Evolutionary conservation across 2,888 invertebrate species (phyloP), one percentile per base, ranked within the genome.

Genomic region (Syrista parreyssii): DNA sequence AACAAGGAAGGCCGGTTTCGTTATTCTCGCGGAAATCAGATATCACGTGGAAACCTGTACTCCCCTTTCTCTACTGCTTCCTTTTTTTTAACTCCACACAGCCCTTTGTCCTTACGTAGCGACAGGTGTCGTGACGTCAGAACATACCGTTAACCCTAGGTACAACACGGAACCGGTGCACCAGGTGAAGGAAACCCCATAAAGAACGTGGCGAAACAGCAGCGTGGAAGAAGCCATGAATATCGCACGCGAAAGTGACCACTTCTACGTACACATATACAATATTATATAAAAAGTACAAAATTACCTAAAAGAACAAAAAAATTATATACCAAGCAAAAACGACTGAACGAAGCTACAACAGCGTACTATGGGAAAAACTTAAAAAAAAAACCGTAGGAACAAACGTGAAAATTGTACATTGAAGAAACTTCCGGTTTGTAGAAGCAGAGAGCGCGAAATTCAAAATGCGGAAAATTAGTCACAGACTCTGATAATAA

Each of bases 71-170:
- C 68, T 73, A 68, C 32, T 73, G 33, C 40, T 74, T 69, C 30
- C 34, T n/a, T 76, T 68, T 81, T 82, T 80, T 81, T 73, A 40
- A 55, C 23, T 23, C 23, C 23, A 34, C 79, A 82, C 85, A 84
- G 85, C 88, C 88, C 88, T 88, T 89, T 84, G 86, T 86, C 81
- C 82, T 55, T 76, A 76, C 81, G 81, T 82, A 81, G 83, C 85
- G 87, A 88, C 90, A 90, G 89, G 90, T 90, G 90, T 82, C 68
- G 83, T 90, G 90, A 90, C 89, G 89, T 87, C 89, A 90, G 69
- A 73, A 79, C 71, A 86, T 87, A 87, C 90, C 90, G 90, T 90
- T 90, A 55, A 55, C 55, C 55, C 23, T 55, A 55, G 23, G 23
- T 55, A 23, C 55, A 55, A 72, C 30, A 68, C 71, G 74, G 71